A percentile compares a stretch with the other conserved stretches of the same genome.
phyloP scores from a whole-genome alignment of 2,888 invertebrate genomes.

The Tenthredo notha region DNA sequence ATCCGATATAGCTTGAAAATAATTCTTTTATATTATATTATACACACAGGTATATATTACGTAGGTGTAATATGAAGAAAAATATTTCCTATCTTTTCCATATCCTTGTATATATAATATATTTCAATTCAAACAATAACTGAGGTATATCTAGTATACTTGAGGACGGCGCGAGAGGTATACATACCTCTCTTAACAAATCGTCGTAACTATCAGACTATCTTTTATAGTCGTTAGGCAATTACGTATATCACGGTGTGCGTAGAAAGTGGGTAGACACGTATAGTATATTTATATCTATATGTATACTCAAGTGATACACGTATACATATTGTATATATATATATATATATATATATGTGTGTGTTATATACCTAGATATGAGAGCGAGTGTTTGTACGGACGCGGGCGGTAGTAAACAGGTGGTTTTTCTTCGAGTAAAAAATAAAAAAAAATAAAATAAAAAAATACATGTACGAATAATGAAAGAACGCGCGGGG shows the following conservation, averaged over 20 bases:
- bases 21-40: neutral
- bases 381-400: neutral
- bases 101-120: too few species aligned
- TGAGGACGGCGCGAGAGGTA: too few species aligned
- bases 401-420: constrained; percentile 5
- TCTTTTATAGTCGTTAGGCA: constrained; percentile 39
- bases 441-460: neutral
- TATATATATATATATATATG: neutral
- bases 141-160: neutral
- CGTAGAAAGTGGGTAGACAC: constrained; percentile 13
- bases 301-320: neutral
- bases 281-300: neutral
- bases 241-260: neutral
- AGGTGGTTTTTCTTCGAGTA: constrained; percentile 26
- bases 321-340: neutral
- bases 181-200: neutral
- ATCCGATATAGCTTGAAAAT: neutral
- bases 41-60: neutral
- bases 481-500: neutral
- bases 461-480: neutral
- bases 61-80: neutral
- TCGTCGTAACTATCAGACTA: neutral
- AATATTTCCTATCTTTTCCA: neutral
- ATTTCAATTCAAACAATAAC: neutral
- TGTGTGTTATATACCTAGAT: neutral